Base-by-base conservation (phyloP, 2,113 vertebrate species). In the Rhinolophus ferrumequinum region DNA sequence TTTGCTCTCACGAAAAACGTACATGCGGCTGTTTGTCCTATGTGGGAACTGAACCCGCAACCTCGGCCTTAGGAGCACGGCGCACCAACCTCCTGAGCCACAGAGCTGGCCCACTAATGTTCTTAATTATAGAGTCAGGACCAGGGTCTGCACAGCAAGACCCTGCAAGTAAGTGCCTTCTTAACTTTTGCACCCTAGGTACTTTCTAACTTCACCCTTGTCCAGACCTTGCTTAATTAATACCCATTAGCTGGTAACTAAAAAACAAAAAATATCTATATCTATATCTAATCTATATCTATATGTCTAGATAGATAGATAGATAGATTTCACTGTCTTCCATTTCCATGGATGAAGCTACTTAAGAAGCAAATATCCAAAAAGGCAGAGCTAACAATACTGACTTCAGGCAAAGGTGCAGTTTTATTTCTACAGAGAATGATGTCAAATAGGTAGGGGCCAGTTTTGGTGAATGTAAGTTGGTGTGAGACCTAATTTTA, bases 401-500 rank as follows among this genome's bases (percentile, higher is more conserved):
- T 66, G 24, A 89, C 41, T n/a, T 77, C 8, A 44, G 28, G 38
- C 54, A 58, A 77, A 83, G 28, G 26, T 81, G 11, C 38, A 41
- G 52, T 50, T 90, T 93, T 81, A 75, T 90, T 95, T 81, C 62
- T 91, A 16, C 18, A 86, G 52, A 75, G 41, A 77, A 94, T 88
- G 38, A 72, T 88, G 70, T 84, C n/a, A 81, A 56, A 62, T 77
- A 82, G 33, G 47, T 88, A 64, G 64, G 62, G 62, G 67, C n/a
- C 28, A 26, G 9, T 81, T 56, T 44, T 82, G 47, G 82, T 95
- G 81, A 90, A 72, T 38, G 66, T 30, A 67, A 58, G 70, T 72
- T 95, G 50, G 35, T 84, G 28, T 72, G 67, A 81, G 60, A 77
- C 85, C 47, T 87, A 58, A 47, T 87, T 96, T 93, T 97, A 94